Evolutionary conservation across 92 coral and sea anemone species (phyloP).

Genomic region (Siderastrea radians): DNA sequence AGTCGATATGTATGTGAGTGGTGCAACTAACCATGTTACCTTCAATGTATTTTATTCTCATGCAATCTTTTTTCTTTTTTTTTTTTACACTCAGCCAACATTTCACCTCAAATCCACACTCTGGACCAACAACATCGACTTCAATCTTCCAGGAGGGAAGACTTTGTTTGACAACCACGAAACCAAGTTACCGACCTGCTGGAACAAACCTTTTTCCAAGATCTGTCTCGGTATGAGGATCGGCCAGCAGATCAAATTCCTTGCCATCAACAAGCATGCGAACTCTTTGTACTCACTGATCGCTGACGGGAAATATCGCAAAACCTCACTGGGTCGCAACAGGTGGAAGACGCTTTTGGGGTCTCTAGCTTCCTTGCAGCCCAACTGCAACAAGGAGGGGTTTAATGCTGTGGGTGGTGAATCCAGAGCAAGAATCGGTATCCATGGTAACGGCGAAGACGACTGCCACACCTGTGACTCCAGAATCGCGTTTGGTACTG

Average conservation of each 20-base stretch:
- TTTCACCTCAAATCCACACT: neutral
- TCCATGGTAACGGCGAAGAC: neutral
- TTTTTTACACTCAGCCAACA: neutral
- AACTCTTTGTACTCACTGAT: conserved; percentile 10
- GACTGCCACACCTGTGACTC: neutral
- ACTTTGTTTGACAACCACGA: neutral
- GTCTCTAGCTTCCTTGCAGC: conserved; percentile 9
- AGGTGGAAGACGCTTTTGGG: conserved; percentile 21
- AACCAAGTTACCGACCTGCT: neutral
- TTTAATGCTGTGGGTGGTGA: neutral
- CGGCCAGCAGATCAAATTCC: neutral
- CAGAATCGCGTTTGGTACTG: neutral
- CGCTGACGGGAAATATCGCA: conserved; percentile 29
- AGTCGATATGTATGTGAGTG: too few species aligned
- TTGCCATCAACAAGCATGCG: neutral
- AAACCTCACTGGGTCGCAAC: neutral
- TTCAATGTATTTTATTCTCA: neutral
- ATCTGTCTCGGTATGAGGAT: neutral
- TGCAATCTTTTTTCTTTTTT: neutral
- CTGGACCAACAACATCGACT: neutral
- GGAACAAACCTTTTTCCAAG: neutral
- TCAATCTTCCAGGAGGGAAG: neutral
- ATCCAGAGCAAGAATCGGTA: neutral
- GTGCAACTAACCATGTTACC: too few species aligned
- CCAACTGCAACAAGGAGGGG: conserved; percentile 11